These are phyloP conservation scores for Pemphigus obesinymphae DNA, from an alignment of 1,140 invertebrate species.

Conservation along the genomic window DNA sequence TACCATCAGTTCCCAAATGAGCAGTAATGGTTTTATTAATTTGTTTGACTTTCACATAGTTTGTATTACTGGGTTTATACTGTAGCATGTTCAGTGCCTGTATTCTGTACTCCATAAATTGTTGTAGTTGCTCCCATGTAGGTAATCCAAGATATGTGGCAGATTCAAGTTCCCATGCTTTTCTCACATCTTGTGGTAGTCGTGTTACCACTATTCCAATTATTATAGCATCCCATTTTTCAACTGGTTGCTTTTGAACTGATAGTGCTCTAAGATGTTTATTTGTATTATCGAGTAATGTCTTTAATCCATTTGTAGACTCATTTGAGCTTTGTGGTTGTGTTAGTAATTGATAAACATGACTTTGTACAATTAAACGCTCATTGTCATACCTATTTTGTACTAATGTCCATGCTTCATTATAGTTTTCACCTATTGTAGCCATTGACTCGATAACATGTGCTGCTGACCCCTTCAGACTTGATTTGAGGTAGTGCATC, in stretches of 20 bases:
- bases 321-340: too few relatives aligned
- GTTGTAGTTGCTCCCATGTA: neutral
- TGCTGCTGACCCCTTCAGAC: too few relatives aligned
- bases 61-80: neutral
- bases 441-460: neutral
- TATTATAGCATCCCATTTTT: neutral
- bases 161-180: neutral
- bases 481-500: neutral
- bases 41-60: neutral
- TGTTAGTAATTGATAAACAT: neutral
- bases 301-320: too few relatives aligned
- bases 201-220: neutral
- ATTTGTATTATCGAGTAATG: too few relatives aligned
- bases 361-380: neutral
- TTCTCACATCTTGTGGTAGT: neutral
- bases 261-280: too few relatives aligned
- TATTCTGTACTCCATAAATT: neutral
- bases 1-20: neutral
- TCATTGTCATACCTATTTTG: neutral
- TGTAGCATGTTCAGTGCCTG: neutral
- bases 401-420: neutral
- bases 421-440: neutral
- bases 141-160: neutral
- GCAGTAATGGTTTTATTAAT: neutral
- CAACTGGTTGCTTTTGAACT: too few relatives aligned